These are phyloP conservation scores for Vireo griseus DNA, from an alignment of 2,797 vertebrate genomes.

Conservation along the genomic window DNA sequence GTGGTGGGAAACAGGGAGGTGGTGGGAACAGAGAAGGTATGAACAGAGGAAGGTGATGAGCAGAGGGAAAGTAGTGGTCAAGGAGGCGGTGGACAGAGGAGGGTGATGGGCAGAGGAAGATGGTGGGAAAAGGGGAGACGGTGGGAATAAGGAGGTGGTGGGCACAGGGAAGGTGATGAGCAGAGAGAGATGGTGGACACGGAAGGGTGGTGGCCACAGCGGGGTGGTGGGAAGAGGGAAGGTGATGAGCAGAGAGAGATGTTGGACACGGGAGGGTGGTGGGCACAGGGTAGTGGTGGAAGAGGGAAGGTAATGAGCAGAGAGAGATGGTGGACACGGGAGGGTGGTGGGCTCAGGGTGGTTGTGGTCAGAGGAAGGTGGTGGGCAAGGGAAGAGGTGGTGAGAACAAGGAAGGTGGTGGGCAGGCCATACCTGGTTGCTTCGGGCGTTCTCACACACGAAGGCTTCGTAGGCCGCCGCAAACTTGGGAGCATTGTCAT, in stretches of 20 bases:
- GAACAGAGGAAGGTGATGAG: background rate
- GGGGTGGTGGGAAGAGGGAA: no score
- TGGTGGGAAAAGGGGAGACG: no score
- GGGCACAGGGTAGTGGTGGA: no score
- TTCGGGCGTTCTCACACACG: conserved; percentile 88
- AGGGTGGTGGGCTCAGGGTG: no score
- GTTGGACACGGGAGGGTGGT: no score
- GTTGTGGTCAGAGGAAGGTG: no score
- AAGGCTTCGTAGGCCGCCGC: conserved; percentile 87
- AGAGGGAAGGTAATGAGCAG: no score
- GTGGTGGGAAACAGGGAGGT: no score
- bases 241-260: no score
- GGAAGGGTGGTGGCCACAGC: background rate
- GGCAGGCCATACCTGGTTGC: conserved; percentile 80
- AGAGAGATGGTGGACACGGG: no score
- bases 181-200: background rate
- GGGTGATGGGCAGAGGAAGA: background rate
- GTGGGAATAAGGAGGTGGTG: background rate
- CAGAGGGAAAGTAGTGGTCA: background rate
- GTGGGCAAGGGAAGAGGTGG: background rate
- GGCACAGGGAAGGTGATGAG: no score
- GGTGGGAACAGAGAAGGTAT: background rate
- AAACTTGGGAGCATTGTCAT: conserved; percentile 92
- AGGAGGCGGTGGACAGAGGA: background rate
- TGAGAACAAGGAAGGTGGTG: background rate